These are phyloP conservation scores for Limnephilus rhombicus DNA, from an alignment of 2,888 invertebrate genomes.

Conservation along the genomic window DNA sequence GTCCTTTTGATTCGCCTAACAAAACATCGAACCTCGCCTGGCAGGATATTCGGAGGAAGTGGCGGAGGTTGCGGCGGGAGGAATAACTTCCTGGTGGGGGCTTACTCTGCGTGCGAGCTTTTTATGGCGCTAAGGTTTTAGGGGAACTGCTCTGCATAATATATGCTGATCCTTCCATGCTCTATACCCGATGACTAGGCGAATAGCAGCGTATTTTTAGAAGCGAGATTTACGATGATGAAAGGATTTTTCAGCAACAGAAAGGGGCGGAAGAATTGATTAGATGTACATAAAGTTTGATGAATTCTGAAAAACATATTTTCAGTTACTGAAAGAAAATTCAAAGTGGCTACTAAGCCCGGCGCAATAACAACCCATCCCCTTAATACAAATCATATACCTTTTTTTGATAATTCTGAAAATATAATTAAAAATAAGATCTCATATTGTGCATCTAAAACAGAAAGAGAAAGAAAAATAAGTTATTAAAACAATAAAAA, in stretches of 20 bases:
- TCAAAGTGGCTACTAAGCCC: neutral
- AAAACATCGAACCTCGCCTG: slow-evolving; percentile 17
- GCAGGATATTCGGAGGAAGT: neutral
- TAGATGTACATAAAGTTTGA: slow-evolving; percentile 5
- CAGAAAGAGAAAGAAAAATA: too few species aligned
- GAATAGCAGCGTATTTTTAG: slow-evolving; percentile 19
- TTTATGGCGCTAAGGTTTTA: slow-evolving; percentile 18
- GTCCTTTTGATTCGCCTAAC: slow-evolving; percentile 3
- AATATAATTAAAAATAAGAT: neutral
- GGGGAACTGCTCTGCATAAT: slow-evolving; percentile 6
- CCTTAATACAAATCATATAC: neutral
- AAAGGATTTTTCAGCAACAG: slow-evolving; percentile 14
- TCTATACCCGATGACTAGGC: slow-evolving; percentile 30
- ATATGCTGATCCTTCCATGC: slow-evolving; percentile 23
- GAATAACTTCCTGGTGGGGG: neutral
- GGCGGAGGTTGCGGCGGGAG: neutral
- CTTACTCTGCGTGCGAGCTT: slow-evolving; percentile 14
- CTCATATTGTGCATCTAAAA: too few species aligned
- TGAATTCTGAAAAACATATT: slow-evolving; percentile 17
- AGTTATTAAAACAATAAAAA: too few species aligned
- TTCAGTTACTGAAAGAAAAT: neutral
- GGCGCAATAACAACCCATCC: neutral
- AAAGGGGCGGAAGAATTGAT: slow-evolving; percentile 5
- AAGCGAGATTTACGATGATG: slow-evolving; percentile 15
- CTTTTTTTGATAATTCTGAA: neutral